Conservation (phyloP, 2,888 invertebrate species). For the Chrysina gloriosa region DNA sequence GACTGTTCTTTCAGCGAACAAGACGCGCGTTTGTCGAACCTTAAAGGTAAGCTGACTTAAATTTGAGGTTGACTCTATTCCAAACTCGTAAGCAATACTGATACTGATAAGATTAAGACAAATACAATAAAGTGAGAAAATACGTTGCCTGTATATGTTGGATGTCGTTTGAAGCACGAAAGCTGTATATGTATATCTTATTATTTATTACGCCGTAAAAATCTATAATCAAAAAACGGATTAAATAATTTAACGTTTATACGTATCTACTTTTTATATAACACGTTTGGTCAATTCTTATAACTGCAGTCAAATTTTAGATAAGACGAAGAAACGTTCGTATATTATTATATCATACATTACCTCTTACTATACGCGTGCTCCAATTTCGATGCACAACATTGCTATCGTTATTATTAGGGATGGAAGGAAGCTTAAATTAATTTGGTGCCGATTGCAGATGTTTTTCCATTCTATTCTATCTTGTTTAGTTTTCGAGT, state of each 20-base stretch:
- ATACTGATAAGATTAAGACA: slow-evolving; percentile 20
- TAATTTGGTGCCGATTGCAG: no score
- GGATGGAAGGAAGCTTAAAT: no score
- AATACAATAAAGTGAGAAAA: slow-evolving; percentile 8
- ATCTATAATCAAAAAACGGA: slow-evolving; percentile 19
- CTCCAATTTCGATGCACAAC: no score
- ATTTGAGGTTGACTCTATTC: slow-evolving; percentile 5
- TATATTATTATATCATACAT: no score
- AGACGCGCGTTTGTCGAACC: no score
- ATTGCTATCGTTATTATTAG: no score
- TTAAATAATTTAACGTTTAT: background rate
- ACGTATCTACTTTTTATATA: slow-evolving; percentile 14
- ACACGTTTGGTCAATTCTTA: slow-evolving; percentile 24
- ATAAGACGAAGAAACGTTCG: slow-evolving; percentile 1
- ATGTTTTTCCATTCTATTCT: no score
- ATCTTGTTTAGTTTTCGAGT: no score
- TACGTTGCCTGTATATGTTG: slow-evolving; percentile 10
- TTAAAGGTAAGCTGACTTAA: slow-evolving; percentile 4
- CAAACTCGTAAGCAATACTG: slow-evolving; percentile 14
- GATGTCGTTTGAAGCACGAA: background rate
- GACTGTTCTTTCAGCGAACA: background rate
- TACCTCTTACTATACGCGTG: no score
- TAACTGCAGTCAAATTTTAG: slow-evolving; percentile 33
- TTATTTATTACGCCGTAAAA: slow-evolving; percentile 12
- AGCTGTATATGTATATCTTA: background rate